Evolutionary conservation across 1,140 invertebrate genomes (phyloP).

Genomic region (Hylaeus volcanicus): DNA sequence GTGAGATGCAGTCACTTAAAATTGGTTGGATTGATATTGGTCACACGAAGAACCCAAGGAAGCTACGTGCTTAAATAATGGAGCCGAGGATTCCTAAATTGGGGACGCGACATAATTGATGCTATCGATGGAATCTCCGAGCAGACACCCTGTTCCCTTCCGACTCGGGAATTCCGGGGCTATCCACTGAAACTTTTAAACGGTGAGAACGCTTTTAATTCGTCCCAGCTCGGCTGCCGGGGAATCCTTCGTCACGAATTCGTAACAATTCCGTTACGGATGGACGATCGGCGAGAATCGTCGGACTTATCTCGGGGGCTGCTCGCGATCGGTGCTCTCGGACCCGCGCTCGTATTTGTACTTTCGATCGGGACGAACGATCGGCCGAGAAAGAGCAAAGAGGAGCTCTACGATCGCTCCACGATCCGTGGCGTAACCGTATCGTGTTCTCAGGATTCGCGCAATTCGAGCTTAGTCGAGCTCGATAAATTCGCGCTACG

Average conservation of each 20-base stretch:
- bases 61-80: too few species aligned
- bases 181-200: not conserved
- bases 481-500: slow-evolving; percentile 44
- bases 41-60: too few species aligned
- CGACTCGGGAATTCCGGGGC: too few species aligned
- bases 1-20: too few species aligned
- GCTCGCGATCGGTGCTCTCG: not conserved
- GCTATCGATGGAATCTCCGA: too few species aligned
- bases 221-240: not conserved
- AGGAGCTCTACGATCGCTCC: not conserved
- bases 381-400: not conserved
- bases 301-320: not conserved
- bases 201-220: not conserved
- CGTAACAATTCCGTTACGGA: slow-evolving; percentile 2
- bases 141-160: too few species aligned
- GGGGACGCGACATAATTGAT: too few species aligned
- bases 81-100: too few species aligned
- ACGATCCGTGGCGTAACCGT: slow-evolving; percentile 8
- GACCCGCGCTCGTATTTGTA: slow-evolving; percentile 6
- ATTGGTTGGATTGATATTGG: too few species aligned
- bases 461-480: slow-evolving; percentile 39
- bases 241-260: not conserved
- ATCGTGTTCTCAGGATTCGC: slow-evolving; percentile 12
- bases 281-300: not conserved
- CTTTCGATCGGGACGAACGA: slow-evolving; percentile 11